Evolutionary conservation across 2,888 invertebrate species (phyloP).

Genomic region (Ophion costatus): DNA sequence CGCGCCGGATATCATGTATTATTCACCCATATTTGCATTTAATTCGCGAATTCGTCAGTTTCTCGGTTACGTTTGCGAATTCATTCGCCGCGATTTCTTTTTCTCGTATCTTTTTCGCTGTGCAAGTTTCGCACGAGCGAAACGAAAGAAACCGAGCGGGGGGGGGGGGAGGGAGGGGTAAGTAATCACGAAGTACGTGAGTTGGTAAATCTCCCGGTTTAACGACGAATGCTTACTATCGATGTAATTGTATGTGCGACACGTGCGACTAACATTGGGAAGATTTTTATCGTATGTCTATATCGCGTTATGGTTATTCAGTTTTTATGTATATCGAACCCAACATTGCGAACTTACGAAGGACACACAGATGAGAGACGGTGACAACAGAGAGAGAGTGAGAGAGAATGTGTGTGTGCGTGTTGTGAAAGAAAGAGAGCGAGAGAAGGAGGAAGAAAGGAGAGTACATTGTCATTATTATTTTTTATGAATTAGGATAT

Average conservation of each 20-base stretch:
- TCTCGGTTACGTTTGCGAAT: conserved; percentile 26
- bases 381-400: conserved; percentile 17
- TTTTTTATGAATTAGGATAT: conserved; percentile 79
- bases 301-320: conserved; percentile 60
- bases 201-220: conserved; percentile 34
- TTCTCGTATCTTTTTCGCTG: conserved; percentile 27
- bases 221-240: conserved; percentile 59
- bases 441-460: conserved; percentile 50
- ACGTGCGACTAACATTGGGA: conserved; percentile 43
- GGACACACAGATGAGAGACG: conserved; percentile 40
- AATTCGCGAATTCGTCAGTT: conserved; percentile 22
- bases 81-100: conserved; percentile 13
- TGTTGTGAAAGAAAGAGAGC: conserved; percentile 4
- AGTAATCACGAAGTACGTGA: background rate
- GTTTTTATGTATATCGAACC: conserved; percentile 59
- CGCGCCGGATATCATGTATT: conserved; percentile 26
- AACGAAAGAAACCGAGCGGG: background rate
- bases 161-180: background rate
- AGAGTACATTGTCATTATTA: conserved; percentile 77
- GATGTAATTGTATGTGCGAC: conserved; percentile 64
- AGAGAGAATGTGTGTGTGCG: background rate
- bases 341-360: conserved; percentile 48
- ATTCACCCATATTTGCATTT: conserved; percentile 27
- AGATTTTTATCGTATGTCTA: conserved; percentile 56
- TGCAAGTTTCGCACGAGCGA: conserved; percentile 13